Evolutionary conservation across 2,113 vertebrate species (phyloP).

Genomic region (Neotoma lepida): DNA sequence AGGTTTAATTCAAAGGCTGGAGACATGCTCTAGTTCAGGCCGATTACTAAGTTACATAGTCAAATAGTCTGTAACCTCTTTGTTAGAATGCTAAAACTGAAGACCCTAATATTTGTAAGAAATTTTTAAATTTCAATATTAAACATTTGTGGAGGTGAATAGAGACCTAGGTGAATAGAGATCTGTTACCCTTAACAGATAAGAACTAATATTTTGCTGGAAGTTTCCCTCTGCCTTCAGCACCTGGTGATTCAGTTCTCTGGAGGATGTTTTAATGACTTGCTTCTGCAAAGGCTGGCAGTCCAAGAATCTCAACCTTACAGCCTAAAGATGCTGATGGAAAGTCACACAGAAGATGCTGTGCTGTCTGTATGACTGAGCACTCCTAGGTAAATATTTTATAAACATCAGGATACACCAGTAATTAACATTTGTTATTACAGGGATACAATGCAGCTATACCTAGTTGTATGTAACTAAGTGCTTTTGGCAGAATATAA

Average conservation of each 20-base stretch:
- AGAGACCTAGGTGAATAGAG: not conserved
- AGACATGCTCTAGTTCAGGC: not conserved
- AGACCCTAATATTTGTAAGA: constrained; percentile 36
- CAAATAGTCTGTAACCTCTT: not conserved
- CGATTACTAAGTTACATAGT: not conserved
- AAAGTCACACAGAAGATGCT: constrained; percentile 25
- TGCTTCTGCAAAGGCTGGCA: not conserved
- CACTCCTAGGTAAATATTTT: constrained; percentile 15
- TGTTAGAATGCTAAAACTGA: constrained; percentile 27
- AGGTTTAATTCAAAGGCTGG: constrained; percentile 33
- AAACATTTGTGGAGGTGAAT: not conserved
- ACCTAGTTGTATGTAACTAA: not conserved
- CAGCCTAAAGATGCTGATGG: not conserved
- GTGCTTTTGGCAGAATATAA: constrained; percentile 27
- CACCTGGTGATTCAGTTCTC: not conserved
- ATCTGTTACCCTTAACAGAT: not conserved
- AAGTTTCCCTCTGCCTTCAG: not conserved
- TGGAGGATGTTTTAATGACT: constrained; percentile 48
- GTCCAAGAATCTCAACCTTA: constrained; percentile 18
- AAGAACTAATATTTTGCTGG: not conserved
- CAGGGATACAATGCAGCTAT: not conserved
- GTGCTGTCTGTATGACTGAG: not conserved
- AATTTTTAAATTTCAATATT: constrained; percentile 45
- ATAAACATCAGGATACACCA: not conserved
- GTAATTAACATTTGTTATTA: constrained; percentile 22